Conservation (phyloP, 1,140 invertebrate species). For the Frieseomelitta varia region DNA sequence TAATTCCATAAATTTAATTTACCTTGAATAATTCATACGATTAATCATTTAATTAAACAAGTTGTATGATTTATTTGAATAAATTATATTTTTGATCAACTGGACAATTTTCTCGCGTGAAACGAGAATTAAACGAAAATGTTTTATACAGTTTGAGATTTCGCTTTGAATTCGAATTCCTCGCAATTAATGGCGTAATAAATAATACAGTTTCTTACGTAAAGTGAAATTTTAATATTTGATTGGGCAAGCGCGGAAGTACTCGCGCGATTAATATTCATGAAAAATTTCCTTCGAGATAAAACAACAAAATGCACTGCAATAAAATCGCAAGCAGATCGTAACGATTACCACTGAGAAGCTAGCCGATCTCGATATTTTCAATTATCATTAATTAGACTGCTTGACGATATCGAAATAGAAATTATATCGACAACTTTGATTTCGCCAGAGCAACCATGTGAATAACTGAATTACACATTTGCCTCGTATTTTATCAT, state of each 20-base stretch:
- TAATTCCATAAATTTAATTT: no score
- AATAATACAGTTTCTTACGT: background rate
- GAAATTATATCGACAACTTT: background rate
- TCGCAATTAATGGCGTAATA: background rate
- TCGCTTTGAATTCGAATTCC: background rate
- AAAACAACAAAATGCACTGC: background rate
- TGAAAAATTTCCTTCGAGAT: background rate
- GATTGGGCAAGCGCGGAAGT: slow-evolving; percentile 10
- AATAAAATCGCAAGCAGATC: slow-evolving; percentile 44
- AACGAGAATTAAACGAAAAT: background rate
- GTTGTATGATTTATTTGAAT: no score
- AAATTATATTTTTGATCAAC: no score
- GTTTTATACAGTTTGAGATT: background rate
- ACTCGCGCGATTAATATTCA: background rate
- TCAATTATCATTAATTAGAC: background rate
- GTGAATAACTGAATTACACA: background rate
- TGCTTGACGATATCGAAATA: background rate
- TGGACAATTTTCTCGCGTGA: no score
- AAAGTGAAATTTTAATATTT: slow-evolving; percentile 22
- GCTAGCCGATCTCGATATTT: background rate
- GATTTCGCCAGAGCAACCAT: background rate
- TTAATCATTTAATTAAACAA: no score
- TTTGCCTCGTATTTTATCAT: background rate
- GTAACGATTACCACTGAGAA: slow-evolving; percentile 42
- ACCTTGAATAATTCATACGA: no score